Conservation (phyloP, 2,797 vertebrate species). For the Poecilia picta region DNA sequence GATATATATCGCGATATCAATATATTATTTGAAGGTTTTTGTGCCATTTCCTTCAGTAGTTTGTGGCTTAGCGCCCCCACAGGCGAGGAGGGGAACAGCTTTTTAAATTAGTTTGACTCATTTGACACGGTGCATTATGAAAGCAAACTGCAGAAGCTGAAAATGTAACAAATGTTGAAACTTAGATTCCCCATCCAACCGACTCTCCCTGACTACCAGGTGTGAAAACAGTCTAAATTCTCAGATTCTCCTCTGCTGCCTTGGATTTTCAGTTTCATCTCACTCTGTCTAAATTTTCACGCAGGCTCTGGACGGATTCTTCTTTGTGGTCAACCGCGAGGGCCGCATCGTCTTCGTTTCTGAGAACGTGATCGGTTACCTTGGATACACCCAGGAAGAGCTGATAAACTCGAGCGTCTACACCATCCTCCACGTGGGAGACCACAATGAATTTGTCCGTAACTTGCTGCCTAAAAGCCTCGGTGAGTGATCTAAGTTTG, state of each 20-base stretch:
- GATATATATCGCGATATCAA: no score
- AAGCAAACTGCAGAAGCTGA: no score
- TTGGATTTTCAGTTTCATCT: background rate
- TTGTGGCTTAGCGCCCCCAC: no score
- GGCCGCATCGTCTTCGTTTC: constrained; percentile 95
- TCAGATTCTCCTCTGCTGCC: background rate
- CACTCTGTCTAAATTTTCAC: background rate
- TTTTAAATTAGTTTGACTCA: no score
- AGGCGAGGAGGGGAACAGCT: no score
- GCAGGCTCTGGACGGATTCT: constrained; percentile 94
- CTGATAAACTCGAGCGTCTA: constrained; percentile 96
- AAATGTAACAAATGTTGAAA: no score
- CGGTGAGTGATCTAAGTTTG: constrained; percentile 76
- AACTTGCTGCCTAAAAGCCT: constrained; percentile 95
- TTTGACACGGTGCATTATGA: no score
- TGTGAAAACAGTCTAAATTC: background rate
- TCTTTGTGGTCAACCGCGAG: constrained; percentile 96
- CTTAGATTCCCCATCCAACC: no score
- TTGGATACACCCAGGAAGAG: constrained; percentile 94
- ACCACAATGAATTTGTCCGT: constrained; percentile 95
- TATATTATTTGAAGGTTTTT: no score
- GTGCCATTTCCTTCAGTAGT: no score
- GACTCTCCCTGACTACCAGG: no score
- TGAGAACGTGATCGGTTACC: constrained; percentile 92
- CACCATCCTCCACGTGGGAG: constrained; percentile 95